phyloP scores from a whole-genome alignment of 2,113 vertebrate genomes.

The Suricata suricatta region DNA sequence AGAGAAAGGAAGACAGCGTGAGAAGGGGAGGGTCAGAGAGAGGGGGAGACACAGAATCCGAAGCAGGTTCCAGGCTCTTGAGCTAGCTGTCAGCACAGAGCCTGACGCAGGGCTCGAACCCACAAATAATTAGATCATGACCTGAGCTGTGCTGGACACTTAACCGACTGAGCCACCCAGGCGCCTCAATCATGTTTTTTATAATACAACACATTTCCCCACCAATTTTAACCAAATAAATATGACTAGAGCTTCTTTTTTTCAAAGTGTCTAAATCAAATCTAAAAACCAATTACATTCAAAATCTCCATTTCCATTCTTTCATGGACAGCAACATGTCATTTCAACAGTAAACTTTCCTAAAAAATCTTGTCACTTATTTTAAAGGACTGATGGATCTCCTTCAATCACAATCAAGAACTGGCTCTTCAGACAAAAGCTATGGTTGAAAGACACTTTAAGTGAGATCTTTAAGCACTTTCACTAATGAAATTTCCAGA shows the following conservation, averaged over 20 bases:
- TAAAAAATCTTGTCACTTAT: neutral
- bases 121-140: no score
- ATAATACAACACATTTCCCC: neutral
- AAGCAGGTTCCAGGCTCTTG: no score
- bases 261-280: neutral
- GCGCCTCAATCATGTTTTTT: no score
- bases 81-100: no score
- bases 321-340: neutral
- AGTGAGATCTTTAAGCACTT: neutral
- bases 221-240: neutral
- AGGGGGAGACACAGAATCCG: no score
- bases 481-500: neutral
- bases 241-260: neutral
- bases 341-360: neutral
- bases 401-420: neutral
- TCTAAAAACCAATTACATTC: neutral
- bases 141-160: no score
- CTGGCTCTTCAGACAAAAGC: neutral
- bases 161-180: no score
- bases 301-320: neutral
- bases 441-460: neutral
- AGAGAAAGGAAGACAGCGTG: no score
- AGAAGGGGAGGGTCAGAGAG: no score
- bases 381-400: neutral
- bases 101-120: no score